Evolutionary conservation across 1,140 invertebrate species (phyloP).

Genomic region (Calliopsis andreniformis): DNA sequence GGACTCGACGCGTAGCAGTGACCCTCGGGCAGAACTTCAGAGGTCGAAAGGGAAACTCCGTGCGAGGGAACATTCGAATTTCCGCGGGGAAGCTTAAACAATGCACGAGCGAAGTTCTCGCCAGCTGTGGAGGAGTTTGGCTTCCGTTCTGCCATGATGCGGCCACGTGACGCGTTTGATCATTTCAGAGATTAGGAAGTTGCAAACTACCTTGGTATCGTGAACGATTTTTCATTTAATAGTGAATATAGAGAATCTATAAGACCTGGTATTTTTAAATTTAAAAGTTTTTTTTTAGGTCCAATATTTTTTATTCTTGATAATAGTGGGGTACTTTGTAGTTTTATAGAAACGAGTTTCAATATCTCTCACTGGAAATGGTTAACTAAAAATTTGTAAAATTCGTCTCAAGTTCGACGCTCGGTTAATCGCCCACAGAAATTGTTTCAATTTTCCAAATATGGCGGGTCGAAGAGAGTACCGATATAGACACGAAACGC

Average conservation of each 20-base stretch:
- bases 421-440: background rate
- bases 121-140: background rate
- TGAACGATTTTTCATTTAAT: background rate
- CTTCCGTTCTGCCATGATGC: background rate
- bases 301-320: no score
- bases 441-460: background rate
- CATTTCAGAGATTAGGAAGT: constrained; percentile 4
- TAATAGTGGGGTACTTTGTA: no score
- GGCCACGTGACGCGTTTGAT: background rate
- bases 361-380: no score
- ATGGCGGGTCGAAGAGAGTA: background rate
- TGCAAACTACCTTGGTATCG: background rate
- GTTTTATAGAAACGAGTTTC: no score
- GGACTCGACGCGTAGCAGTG: background rate
- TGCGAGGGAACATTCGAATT: background rate
- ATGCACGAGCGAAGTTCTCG: background rate
- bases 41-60: background rate
- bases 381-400: background rate
- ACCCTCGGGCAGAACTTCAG: background rate
- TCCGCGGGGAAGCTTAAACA: background rate
- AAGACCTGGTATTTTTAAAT: background rate
- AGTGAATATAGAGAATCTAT: no score
- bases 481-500: constrained; percentile 26
- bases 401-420: background rate
- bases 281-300: no score